A percentile compares a stretch with the other conserved stretches of the same genome.
These are phyloP conservation scores for Nycticorax nycticorax DNA, from an alignment of 2,113 vertebrate genomes.

Conservation along the genomic window DNA sequence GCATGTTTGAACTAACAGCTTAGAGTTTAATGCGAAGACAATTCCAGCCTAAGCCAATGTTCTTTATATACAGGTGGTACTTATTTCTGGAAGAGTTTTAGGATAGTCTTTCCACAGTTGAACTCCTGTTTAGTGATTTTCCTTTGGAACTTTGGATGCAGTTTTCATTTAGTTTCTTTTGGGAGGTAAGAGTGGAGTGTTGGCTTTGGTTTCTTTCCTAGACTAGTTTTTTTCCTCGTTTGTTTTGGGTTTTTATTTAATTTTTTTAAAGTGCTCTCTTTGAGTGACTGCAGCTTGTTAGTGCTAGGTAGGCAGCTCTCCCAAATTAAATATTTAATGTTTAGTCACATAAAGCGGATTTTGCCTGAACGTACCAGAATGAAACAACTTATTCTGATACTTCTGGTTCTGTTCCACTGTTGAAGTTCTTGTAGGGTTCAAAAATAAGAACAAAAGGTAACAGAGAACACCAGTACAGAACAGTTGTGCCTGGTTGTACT, in stretches of 20 bases:
- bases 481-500: background rate
- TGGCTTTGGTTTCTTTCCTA: slow-evolving; percentile 24
- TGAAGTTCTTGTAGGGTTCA: background rate
- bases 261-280: background rate
- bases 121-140: background rate
- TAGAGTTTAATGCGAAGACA: background rate
- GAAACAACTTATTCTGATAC: background rate
- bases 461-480: background rate
- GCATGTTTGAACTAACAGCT: background rate
- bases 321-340: background rate
- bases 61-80: background rate
- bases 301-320: background rate
- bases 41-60: background rate
- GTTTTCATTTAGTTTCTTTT: background rate
- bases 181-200: background rate
- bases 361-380: background rate
- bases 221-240: background rate
- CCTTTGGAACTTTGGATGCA: background rate
- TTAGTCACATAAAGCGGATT: background rate
- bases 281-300: background rate
- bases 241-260: background rate
- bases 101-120: background rate
- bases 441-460: background rate
- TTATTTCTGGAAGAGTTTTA: background rate
- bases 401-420: slow-evolving; percentile 12